These are phyloP conservation scores for Hylia prasina DNA, from an alignment of 2,113 vertebrate species.

Conservation along the genomic window DNA sequence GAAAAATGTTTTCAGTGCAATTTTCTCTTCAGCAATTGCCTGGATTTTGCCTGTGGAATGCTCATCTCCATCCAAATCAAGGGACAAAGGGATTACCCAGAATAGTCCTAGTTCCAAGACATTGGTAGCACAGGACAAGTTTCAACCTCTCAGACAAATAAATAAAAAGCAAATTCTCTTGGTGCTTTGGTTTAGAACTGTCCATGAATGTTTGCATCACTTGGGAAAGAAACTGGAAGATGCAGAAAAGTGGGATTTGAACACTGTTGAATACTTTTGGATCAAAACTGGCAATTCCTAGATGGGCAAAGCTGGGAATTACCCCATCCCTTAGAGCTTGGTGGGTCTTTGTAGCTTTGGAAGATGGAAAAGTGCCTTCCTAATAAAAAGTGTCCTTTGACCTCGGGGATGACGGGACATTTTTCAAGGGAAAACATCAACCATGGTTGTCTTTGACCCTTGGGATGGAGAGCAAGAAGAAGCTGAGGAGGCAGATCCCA, in stretches of 20 bases:
- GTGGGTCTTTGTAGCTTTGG: not conserved
- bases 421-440: not conserved
- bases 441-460: not conserved
- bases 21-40: constrained; percentile 29
- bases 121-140: not conserved
- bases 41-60: constrained; percentile 3
- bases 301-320: not conserved
- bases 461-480: not conserved
- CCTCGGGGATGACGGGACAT: not conserved
- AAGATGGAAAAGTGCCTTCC: not conserved
- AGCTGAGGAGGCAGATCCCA: not conserved
- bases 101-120: not conserved
- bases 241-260: not conserved
- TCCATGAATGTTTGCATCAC: not conserved
- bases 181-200: not conserved
- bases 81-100: not conserved
- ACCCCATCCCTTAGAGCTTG: not conserved
- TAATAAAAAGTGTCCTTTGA: not conserved
- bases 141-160: not conserved
- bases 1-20: constrained; percentile 57
- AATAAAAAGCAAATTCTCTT: not conserved
- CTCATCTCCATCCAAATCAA: constrained; percentile 6
- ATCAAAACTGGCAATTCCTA: not conserved
- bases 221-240: not conserved
- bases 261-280: accelerated